These are phyloP conservation scores for Neelides folsomi DNA, from an alignment of 2,888 invertebrate species.

Conservation along the genomic window DNA sequence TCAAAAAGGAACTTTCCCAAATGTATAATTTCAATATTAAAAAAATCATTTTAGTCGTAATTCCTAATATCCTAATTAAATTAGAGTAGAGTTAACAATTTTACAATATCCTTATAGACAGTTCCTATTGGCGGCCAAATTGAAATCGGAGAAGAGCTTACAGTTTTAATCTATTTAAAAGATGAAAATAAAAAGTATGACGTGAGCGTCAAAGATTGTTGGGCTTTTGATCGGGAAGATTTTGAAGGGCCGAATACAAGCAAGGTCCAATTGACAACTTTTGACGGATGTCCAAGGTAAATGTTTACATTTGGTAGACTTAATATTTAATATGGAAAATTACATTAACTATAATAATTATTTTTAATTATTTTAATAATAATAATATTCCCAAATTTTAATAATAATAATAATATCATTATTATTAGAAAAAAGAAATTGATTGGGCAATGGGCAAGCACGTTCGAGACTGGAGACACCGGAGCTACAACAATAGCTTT, in stretches of 20 bases:
- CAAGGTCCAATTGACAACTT: conserved; percentile 52
- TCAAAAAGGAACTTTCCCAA: conserved; percentile 54
- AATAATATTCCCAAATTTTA: not conserved
- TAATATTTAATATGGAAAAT: not conserved
- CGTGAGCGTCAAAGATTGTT: conserved; percentile 56
- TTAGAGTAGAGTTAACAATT: too few relatives aligned
- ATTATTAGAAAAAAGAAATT: conserved; percentile 46
- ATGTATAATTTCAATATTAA: conserved; percentile 42
- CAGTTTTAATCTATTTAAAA: conserved; percentile 54
- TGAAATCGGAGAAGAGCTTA: conserved; percentile 56
- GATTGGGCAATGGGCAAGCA: conserved; percentile 51
- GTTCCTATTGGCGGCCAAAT: conserved; percentile 49
- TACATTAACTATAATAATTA: not conserved
- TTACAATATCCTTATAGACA: too few relatives aligned
- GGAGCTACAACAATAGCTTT: conserved; percentile 53
- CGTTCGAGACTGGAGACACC: conserved; percentile 45
- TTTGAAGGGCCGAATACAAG: conserved; percentile 47
- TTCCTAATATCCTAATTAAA: too few relatives aligned
- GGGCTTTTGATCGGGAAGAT: conserved; percentile 54
- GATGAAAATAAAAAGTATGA: conserved; percentile 52
- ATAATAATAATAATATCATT: not conserved
- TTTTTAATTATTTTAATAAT: not conserved
- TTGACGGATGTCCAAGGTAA: conserved; percentile 53
- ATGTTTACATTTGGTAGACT: too few relatives aligned
- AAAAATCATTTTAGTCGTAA: too few relatives aligned